Percentiles rank a stretch among this genome's conserved stretches.
Conservation (phyloP, 2,113 vertebrate genomes). For the Elaphurus davidianus region DNA sequence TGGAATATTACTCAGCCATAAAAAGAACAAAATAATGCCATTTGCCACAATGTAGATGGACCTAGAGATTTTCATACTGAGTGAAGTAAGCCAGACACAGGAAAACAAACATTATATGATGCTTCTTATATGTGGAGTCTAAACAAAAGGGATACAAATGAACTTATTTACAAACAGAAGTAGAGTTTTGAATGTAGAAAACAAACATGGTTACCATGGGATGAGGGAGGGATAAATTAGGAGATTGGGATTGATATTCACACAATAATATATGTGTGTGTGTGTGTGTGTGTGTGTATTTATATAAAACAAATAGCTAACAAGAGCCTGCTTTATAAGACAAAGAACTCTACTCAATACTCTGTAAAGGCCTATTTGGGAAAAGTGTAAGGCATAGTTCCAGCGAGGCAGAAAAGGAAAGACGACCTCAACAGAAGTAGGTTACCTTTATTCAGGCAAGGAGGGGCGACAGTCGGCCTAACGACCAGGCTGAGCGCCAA, state of each 20-base stretch:
- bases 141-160: neutral
- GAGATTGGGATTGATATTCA: neutral
- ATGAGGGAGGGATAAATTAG: neutral
- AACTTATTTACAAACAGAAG: neutral
- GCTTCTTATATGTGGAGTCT: neutral
- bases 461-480: too few species aligned
- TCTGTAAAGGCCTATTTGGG: neutral
- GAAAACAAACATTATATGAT: neutral
- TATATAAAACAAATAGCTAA: neutral
- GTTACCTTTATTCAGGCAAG: too few species aligned
- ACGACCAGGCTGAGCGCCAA: too few species aligned
- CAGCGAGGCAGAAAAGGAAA: too few species aligned
- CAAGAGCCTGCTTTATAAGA: neutral
- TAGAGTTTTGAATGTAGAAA: neutral
- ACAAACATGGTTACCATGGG: neutral
- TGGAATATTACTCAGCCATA: neutral
- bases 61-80: neutral
- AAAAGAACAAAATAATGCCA: neutral
- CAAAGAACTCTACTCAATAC: neutral
- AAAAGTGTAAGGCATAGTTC: neutral
- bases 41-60: neutral
- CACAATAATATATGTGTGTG: neutral
- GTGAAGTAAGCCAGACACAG: neutral
- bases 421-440: too few species aligned
- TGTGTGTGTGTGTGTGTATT: neutral